Evolutionary conservation across 2,797 vertebrate genomes (phyloP).

Genomic region (Margarornis squamiger): DNA sequence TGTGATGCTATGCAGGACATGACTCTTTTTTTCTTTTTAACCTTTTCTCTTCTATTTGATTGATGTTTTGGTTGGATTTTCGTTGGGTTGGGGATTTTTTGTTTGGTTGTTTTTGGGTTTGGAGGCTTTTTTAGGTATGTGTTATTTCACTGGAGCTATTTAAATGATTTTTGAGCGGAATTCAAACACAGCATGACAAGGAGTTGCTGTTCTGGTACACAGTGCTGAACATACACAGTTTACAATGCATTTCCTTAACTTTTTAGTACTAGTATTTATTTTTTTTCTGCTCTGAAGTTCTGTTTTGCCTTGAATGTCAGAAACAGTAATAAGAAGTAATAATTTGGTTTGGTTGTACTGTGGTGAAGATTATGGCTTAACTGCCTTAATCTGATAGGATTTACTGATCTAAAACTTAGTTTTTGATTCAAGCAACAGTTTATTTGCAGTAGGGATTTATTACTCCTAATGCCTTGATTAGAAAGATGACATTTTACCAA

Average conservation of each 20-base stretch:
- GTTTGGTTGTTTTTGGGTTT: neutral
- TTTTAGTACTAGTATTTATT: neutral
- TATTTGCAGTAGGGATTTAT: neutral
- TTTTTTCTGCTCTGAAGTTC: neutral
- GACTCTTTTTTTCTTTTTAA: neutral
- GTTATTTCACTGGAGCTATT: neutral
- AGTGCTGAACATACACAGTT: neutral
- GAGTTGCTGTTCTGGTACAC: neutral
- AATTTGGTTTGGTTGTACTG: neutral
- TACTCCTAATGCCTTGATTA: neutral
- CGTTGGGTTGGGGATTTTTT: neutral
- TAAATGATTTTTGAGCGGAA: neutral
- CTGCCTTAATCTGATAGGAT: neutral
- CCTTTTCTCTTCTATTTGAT: neutral
- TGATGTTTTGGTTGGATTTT: neutral
- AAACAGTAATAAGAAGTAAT: neutral
- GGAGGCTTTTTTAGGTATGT: neutral
- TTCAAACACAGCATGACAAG: neutral
- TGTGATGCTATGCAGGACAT: neutral
- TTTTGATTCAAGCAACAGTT: neutral
- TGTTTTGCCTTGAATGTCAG: neutral
- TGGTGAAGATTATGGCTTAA: neutral
- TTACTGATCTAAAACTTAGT: neutral
- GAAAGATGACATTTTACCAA: neutral
- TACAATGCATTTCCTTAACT: neutral